Base-by-base conservation (phyloP, 2,888 invertebrate genomes). In the Leptopilina syphax region DNA sequence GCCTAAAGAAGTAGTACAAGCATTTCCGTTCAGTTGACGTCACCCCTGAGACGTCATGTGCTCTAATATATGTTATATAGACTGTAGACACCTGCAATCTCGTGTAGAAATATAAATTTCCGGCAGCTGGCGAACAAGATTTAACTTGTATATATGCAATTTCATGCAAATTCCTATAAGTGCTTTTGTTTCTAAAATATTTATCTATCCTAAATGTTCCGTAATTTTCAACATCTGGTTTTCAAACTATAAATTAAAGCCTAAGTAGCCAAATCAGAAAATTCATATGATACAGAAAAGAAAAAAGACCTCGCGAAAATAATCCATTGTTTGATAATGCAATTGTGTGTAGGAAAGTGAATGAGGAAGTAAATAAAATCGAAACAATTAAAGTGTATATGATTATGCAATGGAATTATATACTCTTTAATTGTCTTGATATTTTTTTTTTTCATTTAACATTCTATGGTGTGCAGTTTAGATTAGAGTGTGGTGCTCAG, bases 21-120 rank as follows among this genome's bases (percentile, higher is more conserved):
- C 57, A 57, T 73, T 57, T 73, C 73, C 73, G 57, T 57, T 73
- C 34, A 57, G 27, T 34, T 73, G 73, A 73, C 73, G 73, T 73
- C 73, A 73, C 54, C 54, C 54, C 27, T 57, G 4, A 73, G 73
- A 57, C 54, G 54, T 57, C 34, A 57, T n/a, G 73, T 12, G 12
- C 41, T 73, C 27, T 73, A 73, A 73, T 73, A 57, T 67, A 67
- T 67, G 18, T 60, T 57, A 41, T 57, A 41, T 18, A 57, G 54
- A 73, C 73, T 8, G 54, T n/a, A 57, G 4, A 34, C 67, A 67
- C 67, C 73, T 60, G 10, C 57, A 73, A 73, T 73, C 57, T 24
- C 8, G 24, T 7, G 13, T 9, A 34, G 34, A 57, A 73, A 41
- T 5, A 57, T 41, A 70, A 54, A 54, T 57, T 54, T 54, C 54